Percentiles rank a stretch among this genome's conserved stretches.
Evolutionary conservation across 2,797 vertebrate species (phyloP).

Genomic region (Tangara arthus): DNA sequence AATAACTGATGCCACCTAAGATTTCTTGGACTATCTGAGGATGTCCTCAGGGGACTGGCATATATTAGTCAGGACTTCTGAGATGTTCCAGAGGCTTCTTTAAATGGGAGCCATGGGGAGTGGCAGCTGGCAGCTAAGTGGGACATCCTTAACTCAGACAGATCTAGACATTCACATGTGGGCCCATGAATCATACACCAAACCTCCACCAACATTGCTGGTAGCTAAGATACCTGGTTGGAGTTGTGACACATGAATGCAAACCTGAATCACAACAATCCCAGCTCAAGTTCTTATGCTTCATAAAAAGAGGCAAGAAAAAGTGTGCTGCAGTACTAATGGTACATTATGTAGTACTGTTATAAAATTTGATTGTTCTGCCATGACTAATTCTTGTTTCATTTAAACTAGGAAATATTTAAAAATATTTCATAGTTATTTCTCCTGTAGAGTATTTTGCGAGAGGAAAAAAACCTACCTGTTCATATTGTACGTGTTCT

Average conservation of each 20-base stretch:
- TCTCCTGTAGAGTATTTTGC: not conserved
- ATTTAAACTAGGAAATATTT: not conserved
- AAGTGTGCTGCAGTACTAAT: not conserved
- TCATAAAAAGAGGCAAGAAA: not conserved
- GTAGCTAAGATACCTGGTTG: not conserved
- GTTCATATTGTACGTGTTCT: not conserved
- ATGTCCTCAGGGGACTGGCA: not conserved
- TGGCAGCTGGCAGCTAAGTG: not conserved
- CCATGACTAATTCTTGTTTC: not conserved
- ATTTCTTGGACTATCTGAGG: not conserved
- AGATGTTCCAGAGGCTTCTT: not conserved
- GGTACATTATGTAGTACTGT: not conserved
- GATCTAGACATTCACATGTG: not conserved
- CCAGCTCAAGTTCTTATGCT: not conserved
- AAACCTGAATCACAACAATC: not conserved
- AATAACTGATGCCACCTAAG: not conserved
- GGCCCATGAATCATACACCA: not conserved
- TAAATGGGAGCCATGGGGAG: not conserved
- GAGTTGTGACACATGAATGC: not conserved
- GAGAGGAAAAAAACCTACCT: not conserved
- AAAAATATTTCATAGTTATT: not conserved
- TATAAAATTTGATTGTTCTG: not conserved
- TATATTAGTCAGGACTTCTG: not conserved
- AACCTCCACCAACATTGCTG: not conserved
- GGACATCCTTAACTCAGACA: not conserved